Evolutionary conservation across 30 jellyfish, hydroid and myxozoan species (phyloP), one percentile per base, ranked within the genome.

Genomic region (Hydractinia symbiolongicarpus): DNA sequence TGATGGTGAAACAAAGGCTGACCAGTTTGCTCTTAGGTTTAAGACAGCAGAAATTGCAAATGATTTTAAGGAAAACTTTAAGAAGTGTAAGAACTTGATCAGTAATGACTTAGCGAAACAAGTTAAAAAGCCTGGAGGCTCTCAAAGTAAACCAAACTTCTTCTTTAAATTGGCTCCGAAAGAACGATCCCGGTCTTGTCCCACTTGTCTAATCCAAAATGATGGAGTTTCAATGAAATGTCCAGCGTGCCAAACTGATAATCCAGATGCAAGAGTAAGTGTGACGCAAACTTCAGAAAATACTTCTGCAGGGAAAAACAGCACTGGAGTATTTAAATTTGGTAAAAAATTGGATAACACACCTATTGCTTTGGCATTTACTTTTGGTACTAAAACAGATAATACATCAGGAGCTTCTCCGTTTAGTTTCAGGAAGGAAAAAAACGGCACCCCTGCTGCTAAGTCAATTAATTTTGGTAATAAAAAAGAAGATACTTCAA

Each of bases 1-100:
- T 8, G 98, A 91, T 14, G 98, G 81, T 14, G 96, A 91, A 71
- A 83, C 67, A 53, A 86, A 82, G 66, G 61, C 78, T 8, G 91
- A 74, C 72, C 85, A 84, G 50, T 91, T 91, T 52, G 94, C 95
- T 1, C 95, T 58, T 21, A 77, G 79, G 16, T 90, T 90, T 54
- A 90, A 74, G 71, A 50, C 80, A 5, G 57, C 56, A 5, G 94
- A 85, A 52, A 9, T 56, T 9, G 89, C 90, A 5, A 56, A 44
- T 54, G 79, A 76, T 7, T 90, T 90, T 72, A 84, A 85, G 19
- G 66, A 66, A 53, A 76, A 51, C 16, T 90, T 90, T 58, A 66
- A 67, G n/a, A 60, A 67, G 13, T 77, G 85, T 55, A 77, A 55
- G 66, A 67, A n/a, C 44, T 30, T 30, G 44, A 30, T 30, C 44